Base-by-base conservation (phyloP, 1,140 invertebrate species). In the Heterodera schachtii region DNA sequence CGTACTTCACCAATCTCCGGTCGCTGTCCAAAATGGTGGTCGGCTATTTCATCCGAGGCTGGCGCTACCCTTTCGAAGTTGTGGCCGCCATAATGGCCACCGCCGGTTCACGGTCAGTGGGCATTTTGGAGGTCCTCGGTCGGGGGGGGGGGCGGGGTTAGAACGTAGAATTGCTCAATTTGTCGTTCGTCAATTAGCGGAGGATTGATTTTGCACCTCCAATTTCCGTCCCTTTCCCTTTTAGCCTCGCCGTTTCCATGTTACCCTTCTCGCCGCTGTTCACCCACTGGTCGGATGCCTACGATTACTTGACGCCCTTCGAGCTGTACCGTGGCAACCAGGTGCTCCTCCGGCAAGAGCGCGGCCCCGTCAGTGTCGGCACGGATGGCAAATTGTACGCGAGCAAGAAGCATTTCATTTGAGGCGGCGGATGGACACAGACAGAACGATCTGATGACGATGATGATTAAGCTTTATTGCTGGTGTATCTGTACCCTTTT, bases 211-310 rank as follows among this genome's bases (percentile, higher is more conserved):
- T 49, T 31, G 31, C 31, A 1, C 1, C 19, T 82, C 21, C 67
- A 71, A 41, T 75, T 60, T 83, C 16, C 3, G 6, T 19, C 82
- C 16, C 8, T 71, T 83, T 86, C 1, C 1, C 31, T 31, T 89
- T 89, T 64, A 90, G 87, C 5, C 81, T 89, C 13, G 84, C 82
- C 9, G 89, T 90, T 31, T 89, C 87, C 13, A 83, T 90, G 76
- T 80, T 90, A 6, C 88, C 88, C 13, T 90, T 89, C 66, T 79
- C 87, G 44, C 88, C 88, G 57, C 5, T 80, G 16, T 90, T 90
- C 81, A 67, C 52, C 46, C 79, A 86, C 70, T 89, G 88, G 88
- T 64, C 75, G 41, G 86, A 87, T 60, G 84, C 86, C 41, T 90
- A 84, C 52, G 80, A 85, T 73, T 89, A 88, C 69, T 79, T 89